These are phyloP conservation scores for Keiferia lycopersicella DNA, from an alignment of 2,888 invertebrate genomes.

Conservation along the genomic window DNA sequence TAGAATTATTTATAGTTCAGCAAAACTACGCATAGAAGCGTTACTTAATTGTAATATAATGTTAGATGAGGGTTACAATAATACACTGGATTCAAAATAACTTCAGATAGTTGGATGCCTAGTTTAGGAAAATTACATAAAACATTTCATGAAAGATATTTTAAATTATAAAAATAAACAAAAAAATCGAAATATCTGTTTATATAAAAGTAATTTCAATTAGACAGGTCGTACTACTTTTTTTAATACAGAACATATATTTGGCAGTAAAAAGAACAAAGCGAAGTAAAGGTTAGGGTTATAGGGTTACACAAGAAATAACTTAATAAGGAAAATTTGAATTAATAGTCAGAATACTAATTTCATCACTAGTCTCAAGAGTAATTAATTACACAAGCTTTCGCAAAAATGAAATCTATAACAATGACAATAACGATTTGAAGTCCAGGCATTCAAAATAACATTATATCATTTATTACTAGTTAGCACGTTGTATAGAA, in stretches of 20 bases:
- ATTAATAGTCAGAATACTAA: background rate
- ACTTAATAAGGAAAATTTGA: background rate
- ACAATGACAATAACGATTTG: conserved; percentile 62
- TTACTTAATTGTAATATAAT: conserved; percentile 75
- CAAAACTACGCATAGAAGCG: conserved; percentile 77
- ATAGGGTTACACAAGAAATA: background rate
- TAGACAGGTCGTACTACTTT: too few species aligned
- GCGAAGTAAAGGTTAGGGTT: background rate
- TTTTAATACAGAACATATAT: background rate
- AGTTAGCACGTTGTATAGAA: conserved; percentile 81
- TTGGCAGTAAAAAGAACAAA: background rate
- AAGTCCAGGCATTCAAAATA: conserved; percentile 73
- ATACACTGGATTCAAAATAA: conserved; percentile 66
- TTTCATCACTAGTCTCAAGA: background rate
- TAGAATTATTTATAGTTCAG: conserved; percentile 69
- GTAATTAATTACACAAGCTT: conserved; percentile 58
- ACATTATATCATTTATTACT: conserved; percentile 76
- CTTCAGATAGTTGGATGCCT: conserved; percentile 66
- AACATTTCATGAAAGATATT: background rate
- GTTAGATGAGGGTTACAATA: conserved; percentile 67
- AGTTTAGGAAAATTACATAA: conserved; percentile 36
- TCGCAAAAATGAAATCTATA: conserved; percentile 66
- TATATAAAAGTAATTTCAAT: too few species aligned
- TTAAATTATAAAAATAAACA: too few species aligned
- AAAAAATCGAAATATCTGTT: too few species aligned